These are phyloP conservation scores for Mola mola DNA, from an alignment of 2,113 vertebrate genomes.

Conservation along the genomic window DNA sequence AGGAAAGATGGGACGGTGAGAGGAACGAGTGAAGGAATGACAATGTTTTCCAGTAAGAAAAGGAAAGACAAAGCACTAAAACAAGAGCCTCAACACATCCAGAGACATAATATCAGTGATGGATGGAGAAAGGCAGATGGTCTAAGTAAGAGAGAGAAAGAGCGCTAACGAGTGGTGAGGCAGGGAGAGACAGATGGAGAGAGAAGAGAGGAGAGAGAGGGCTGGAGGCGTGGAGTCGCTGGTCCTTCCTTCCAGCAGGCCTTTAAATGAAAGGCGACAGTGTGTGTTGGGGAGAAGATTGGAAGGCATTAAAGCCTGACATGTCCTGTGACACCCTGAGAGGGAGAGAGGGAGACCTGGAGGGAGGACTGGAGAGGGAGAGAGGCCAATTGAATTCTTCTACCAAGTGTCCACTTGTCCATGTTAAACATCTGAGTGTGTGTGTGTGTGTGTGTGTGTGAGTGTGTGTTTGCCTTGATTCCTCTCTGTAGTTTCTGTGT, in stretches of 20 bases:
- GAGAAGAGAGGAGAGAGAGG: slow-evolving; percentile 33
- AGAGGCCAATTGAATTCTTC: slow-evolving; percentile 74
- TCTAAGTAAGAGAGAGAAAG: slow-evolving; percentile 50
- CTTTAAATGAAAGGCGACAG: slow-evolving; percentile 78
- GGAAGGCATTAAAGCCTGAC: slow-evolving; percentile 75
- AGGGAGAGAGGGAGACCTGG: slow-evolving; percentile 33
- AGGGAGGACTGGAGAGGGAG: slow-evolving; percentile 14
- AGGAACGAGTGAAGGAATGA: neutral
- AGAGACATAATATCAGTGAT: slow-evolving; percentile 43
- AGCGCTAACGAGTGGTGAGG: slow-evolving; percentile 42
- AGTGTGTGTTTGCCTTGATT: slow-evolving; percentile 8
- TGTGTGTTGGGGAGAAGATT: slow-evolving; percentile 80
- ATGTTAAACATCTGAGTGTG: slow-evolving; percentile 59
- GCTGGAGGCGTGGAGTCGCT: slow-evolving; percentile 45
- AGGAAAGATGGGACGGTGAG: neutral
- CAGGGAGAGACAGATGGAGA: slow-evolving; percentile 15
- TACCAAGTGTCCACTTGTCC: slow-evolving; percentile 68
- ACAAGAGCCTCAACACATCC: slow-evolving; percentile 3
- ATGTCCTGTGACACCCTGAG: slow-evolving; percentile 74
- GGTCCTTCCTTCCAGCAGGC: slow-evolving; percentile 68
- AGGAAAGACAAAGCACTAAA: slow-evolving; percentile 8
- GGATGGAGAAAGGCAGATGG: slow-evolving; percentile 56
- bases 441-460: slow-evolving; percentile 40
- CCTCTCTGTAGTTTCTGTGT: slow-evolving; percentile 22
- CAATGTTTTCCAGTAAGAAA: too few species aligned